These are phyloP conservation scores for Dasysyrphus tricinctus DNA, from an alignment of 2,888 invertebrate species.

Conservation along the genomic window DNA sequence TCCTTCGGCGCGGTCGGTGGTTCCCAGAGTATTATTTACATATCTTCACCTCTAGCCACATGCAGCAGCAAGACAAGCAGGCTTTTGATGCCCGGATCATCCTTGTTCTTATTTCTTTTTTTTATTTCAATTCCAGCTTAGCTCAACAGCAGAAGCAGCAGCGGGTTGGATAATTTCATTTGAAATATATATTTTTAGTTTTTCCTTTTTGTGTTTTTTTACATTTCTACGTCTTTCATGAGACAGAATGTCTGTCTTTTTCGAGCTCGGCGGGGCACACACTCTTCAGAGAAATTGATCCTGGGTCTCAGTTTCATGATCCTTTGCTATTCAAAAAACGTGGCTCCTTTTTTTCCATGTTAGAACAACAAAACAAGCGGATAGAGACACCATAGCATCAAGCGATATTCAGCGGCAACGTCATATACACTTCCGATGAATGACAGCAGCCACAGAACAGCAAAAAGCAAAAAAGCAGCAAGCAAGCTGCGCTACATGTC, in stretches of 20 bases:
- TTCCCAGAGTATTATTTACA: constrained; percentile 76
- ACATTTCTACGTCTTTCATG: constrained; percentile 4
- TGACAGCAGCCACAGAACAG: too few relatives aligned
- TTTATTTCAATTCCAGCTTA: constrained; percentile 8
- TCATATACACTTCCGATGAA: constrained; percentile 26
- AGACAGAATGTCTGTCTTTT: constrained; percentile 65
- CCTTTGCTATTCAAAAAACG: constrained; percentile 35
- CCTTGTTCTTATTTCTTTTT: constrained; percentile 9
- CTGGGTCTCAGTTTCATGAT: constrained; percentile 40
- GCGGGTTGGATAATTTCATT: constrained; percentile 53
- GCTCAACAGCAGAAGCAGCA: constrained; percentile 1
- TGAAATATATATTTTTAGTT: constrained; percentile 35
- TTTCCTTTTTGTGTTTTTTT: constrained; percentile 22
- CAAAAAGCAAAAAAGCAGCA: too few relatives aligned
- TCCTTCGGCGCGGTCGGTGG: constrained; percentile 49
- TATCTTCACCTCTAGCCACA: constrained; percentile 63
- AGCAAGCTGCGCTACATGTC: constrained; percentile 44
- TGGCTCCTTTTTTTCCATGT: constrained; percentile 19
- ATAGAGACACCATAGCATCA: constrained; percentile 60
- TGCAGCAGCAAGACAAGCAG: constrained; percentile 48
- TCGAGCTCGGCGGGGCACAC: constrained; percentile 22
- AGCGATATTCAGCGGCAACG: constrained; percentile 53
- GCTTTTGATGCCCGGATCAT: constrained; percentile 59
- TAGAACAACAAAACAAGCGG: constrained; percentile 22
- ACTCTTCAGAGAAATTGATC: constrained; percentile 58